A percentile compares a stretch with the other conserved stretches of the same genome.
phyloP scores from a whole-genome alignment of 92 coral and sea anemone species.

The Pocillopora grandis region DNA sequence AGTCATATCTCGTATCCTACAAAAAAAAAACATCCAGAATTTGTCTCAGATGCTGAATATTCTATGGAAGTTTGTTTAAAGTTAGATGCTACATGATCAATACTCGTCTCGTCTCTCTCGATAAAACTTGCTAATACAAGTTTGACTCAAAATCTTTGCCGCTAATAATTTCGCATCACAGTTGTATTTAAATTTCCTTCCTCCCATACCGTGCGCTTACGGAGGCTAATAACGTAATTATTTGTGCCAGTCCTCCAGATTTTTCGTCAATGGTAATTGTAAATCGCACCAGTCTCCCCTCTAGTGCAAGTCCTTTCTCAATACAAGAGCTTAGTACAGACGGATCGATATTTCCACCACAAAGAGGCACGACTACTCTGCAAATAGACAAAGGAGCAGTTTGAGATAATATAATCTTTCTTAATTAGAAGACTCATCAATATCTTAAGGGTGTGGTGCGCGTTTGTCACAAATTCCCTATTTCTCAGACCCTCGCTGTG shows the following conservation, averaged over 20 bases:
- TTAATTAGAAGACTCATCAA: not conserved
- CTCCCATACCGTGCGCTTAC: slow-evolving; percentile 74
- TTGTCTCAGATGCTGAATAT: not conserved
- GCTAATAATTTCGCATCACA: no score
- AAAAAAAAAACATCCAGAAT: not conserved
- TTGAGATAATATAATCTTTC: not conserved
- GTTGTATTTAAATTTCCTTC: no score
- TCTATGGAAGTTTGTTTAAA: not conserved
- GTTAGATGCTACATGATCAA: not conserved
- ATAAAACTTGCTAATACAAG: no score
- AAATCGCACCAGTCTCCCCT: slow-evolving; percentile 91
- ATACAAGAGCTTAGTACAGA: slow-evolving; percentile 85
- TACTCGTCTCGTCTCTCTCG: no score
- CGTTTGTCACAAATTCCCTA: no score
- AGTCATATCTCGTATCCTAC: slow-evolving; percentile 18
- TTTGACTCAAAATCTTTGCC: no score
- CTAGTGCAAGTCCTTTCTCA: slow-evolving; percentile 87
- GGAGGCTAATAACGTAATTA: slow-evolving; percentile 62
- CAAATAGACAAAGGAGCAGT: not conserved
- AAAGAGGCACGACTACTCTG: slow-evolving; percentile 85
- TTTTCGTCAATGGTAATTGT: slow-evolving; percentile 79
- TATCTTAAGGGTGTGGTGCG: no score
- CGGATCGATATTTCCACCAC: slow-evolving; percentile 91
- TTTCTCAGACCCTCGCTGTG: no score
- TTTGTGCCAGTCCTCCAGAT: slow-evolving; percentile 85